These are phyloP conservation scores for Sisor rabdophorus DNA, from an alignment of 2,113 vertebrate species.

Conservation along the genomic window DNA sequence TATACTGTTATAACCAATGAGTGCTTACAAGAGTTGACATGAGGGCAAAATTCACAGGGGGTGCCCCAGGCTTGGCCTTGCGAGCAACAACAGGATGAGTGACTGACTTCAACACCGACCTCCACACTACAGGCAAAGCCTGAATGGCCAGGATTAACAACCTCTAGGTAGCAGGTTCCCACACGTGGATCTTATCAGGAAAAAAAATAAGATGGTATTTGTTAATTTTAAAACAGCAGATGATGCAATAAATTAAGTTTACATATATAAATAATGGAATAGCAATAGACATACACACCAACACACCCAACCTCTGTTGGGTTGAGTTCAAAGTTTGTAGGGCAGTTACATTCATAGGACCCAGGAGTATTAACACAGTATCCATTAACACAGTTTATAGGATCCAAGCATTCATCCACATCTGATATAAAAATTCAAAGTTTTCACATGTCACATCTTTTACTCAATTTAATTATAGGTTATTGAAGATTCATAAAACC, in stretches of 20 bases:
- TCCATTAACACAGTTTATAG: constrained; percentile 82
- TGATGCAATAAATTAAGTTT: background rate
- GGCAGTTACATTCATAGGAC: constrained; percentile 81
- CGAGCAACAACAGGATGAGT: constrained; percentile 81
- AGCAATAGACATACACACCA: constrained; percentile 65
- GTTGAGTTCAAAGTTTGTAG: constrained; percentile 79
- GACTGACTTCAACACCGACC: constrained; percentile 77
- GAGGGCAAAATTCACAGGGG: constrained; percentile 77
- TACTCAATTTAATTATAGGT: background rate
- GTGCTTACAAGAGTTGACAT: constrained; percentile 78
- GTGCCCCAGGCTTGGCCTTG: constrained; percentile 79
- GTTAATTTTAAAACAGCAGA: background rate
- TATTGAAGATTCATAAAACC: background rate
- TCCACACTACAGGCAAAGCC: constrained; percentile 77
- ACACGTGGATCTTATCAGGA: constrained; percentile 53
- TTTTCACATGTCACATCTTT: background rate
- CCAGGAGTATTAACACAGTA: constrained; percentile 79
- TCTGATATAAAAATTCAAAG: constrained; percentile 60
- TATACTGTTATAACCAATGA: background rate
- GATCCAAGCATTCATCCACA: constrained; percentile 79
- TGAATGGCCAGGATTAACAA: constrained; percentile 66
- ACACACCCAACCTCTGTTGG: constrained; percentile 81
- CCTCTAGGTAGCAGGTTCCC: constrained; percentile 79
- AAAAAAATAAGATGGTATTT: background rate
- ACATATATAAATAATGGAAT: background rate